Evolutionary conservation across 2,113 vertebrate species (phyloP), one percentile per base, ranked within the genome.

Genomic region (Clinocottus analis): DNA sequence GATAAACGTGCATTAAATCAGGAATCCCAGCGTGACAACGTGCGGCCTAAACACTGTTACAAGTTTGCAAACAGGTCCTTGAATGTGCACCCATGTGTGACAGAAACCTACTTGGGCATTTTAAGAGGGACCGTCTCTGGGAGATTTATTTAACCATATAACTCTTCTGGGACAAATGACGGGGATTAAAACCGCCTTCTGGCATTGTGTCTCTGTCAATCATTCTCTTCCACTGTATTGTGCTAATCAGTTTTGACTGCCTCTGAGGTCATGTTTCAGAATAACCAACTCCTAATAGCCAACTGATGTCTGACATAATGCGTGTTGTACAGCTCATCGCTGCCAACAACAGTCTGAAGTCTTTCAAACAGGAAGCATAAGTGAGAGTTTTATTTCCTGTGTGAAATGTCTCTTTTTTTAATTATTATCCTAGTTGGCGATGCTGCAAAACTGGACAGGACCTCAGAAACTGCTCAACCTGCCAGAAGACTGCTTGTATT

Each of bases 401-500:
- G 33, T 75, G 7, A 13, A 35, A 60, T 77, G 64, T 47, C n/a
- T 63, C 66, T 72, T 55, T 73, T 80, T 53, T 63, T 59, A n/a
- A n/a, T n/a, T n/a, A n/a, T n/a, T n/a, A n/a, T 77, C 72, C 41
- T 17, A 94, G 94, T 58, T 69, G 79, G 25, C 70, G 80, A 70
- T 83, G 83, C 89, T 83, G 80, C 80, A 91, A 84, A 73, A 94
- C 87, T n/a, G 93, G 93, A 83, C 93, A 93, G 83, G 92, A 95
- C 75, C 86, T 94, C 31, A 91, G 88, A 73, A 92, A 87, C 76
- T 94, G 93, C 81, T 82, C 89, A 35, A 94, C 90, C 60, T 95
- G 94, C 84, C 94, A 95, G 91, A 94, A 91, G 82, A 95, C 94
- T 25, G 94, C 94, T 69, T 95, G 94, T 51, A 90, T 94, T 61